Percentiles rank a stretch among this genome's conserved stretches.
phyloP scores from a whole-genome alignment of 2,888 invertebrate genomes.

The Limenitis camilla region DNA sequence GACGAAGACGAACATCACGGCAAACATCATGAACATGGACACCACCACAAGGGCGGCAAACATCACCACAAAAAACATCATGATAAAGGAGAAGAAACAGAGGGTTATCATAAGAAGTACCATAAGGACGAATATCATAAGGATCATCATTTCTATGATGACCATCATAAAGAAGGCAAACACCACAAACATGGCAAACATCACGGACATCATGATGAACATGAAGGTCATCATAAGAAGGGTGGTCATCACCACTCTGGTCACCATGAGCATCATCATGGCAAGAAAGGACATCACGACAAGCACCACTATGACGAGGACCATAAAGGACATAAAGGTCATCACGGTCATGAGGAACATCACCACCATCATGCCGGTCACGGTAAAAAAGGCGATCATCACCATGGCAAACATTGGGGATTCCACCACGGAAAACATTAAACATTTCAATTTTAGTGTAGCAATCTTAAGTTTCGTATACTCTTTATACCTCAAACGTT shows the following conservation, averaged over 20 bases:
- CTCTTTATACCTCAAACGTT: slow-evolving; percentile 37
- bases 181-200: slow-evolving; percentile 87
- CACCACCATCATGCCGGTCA: slow-evolving; percentile 83
- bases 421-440: slow-evolving; percentile 76
- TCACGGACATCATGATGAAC: slow-evolving; percentile 84
- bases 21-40: slow-evolving; percentile 84
- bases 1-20: slow-evolving; percentile 84
- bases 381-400: slow-evolving; percentile 85
- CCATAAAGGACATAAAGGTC: slow-evolving; percentile 86
- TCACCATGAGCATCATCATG: slow-evolving; percentile 83
- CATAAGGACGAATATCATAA: slow-evolving; percentile 92
- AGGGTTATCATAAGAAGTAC: slow-evolving; percentile 89
- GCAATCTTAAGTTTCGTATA: slow-evolving; percentile 46
- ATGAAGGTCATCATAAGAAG: slow-evolving; percentile 86
- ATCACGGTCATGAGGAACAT: slow-evolving; percentile 84
- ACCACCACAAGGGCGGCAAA: slow-evolving; percentile 85
- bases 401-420: slow-evolving; percentile 84
- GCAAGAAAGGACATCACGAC: slow-evolving; percentile 86
- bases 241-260: slow-evolving; percentile 85
- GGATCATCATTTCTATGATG: slow-evolving; percentile 91
- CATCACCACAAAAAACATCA: slow-evolving; percentile 87
- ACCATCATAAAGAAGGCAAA: slow-evolving; percentile 87
- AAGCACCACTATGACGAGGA: slow-evolving; percentile 88
- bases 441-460: slow-evolving; percentile 72
- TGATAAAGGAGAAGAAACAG: slow-evolving; percentile 88